A percentile compares a stretch with the other conserved stretches of the same genome.
Evolutionary conservation across 2,113 vertebrate genomes (phyloP).

Genomic region (Callorhinus ursinus): DNA sequence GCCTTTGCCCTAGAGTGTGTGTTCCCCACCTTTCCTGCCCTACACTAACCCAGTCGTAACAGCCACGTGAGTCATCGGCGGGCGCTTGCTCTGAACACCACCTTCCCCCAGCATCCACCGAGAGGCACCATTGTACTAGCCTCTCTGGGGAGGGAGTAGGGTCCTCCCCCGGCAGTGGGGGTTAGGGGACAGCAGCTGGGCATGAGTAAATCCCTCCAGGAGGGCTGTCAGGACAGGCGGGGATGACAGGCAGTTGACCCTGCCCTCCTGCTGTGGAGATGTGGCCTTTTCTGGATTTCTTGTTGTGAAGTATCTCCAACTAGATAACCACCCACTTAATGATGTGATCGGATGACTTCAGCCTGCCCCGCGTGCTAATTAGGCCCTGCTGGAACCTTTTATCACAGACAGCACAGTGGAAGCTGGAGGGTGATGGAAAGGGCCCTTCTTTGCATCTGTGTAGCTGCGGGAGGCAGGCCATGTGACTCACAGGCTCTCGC

Average conservation of each 20-base stretch:
- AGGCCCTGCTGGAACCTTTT: background rate
- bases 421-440: background rate
- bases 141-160: fast-evolving
- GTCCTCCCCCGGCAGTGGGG: background rate
- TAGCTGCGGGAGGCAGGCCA: background rate
- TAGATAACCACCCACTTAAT: background rate
- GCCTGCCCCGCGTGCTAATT: background rate
- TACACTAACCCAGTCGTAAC: fast-evolving
- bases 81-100: fast-evolving
- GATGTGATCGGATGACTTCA: background rate
- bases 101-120: background rate
- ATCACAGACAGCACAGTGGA: background rate
- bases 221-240: background rate
- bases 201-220: background rate
- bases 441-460: background rate
- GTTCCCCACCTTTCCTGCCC: background rate
- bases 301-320: background rate
- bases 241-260: background rate
- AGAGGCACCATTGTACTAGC: background rate
- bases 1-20: background rate
- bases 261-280: background rate
- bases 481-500: fast-evolving
- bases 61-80: background rate
- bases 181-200: background rate
- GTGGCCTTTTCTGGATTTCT: background rate